Percentiles rank a stretch among this genome's conserved stretches.
Evolutionary conservation across 2,888 invertebrate species (phyloP).

Genomic region (Odontocolon sp.): DNA sequence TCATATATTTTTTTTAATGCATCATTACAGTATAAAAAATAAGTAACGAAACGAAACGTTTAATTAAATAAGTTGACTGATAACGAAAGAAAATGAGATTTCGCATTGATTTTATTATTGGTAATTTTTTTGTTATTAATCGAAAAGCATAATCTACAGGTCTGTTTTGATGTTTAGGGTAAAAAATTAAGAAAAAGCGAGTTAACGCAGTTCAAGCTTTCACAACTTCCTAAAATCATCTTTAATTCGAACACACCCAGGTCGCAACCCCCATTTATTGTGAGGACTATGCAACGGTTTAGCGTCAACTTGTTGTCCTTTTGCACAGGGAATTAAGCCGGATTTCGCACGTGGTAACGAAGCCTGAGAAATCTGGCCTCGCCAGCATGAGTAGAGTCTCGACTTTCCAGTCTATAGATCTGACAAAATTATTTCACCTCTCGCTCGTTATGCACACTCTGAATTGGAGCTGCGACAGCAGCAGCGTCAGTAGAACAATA

Average conservation of each 20-base stretch:
- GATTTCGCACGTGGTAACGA: conserved; percentile 3
- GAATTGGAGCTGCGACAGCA: conserved; percentile 10
- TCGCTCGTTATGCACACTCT: conserved; percentile 25
- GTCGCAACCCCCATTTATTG: neutral
- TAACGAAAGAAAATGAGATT: too few species aligned
- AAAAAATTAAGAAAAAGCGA: too few species aligned
- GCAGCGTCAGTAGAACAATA: neutral
- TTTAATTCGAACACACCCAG: conserved; percentile 3
- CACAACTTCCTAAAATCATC: neutral
- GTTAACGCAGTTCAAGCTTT: neutral
- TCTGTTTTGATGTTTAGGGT: too few species aligned
- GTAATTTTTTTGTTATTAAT: too few species aligned
- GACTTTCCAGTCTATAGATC: too few species aligned
- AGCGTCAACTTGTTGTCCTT: conserved; percentile 3
- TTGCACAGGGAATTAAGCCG: conserved; percentile 9
- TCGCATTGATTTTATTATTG: too few species aligned
- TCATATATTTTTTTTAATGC: too few species aligned
- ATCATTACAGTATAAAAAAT: too few species aligned
- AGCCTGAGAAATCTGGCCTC: neutral
- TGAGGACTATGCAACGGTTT: neutral
- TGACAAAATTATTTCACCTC: neutral
- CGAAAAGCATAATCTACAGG: too few species aligned
- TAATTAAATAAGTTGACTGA: too few species aligned
- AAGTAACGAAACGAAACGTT: too few species aligned
- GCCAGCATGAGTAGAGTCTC: neutral